Conservation (phyloP, 2,888 invertebrate species). For the Taenaris catops region DNA sequence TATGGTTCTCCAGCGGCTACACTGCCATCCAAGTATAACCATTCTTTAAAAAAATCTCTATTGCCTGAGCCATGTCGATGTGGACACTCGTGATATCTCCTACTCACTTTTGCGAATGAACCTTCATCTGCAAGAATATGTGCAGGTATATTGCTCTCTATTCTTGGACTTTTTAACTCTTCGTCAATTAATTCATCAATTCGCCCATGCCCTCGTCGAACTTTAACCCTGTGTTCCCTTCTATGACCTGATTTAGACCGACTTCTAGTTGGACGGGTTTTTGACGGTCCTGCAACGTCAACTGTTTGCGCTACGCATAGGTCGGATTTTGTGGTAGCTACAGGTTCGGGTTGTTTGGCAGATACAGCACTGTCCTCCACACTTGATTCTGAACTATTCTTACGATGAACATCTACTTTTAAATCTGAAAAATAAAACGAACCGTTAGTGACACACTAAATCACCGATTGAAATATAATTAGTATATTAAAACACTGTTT, state of each 20-base stretch:
- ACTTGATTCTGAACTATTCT: constrained; percentile 93
- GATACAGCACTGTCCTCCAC: constrained; percentile 83
- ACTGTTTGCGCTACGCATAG: constrained; percentile 51
- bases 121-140: constrained; percentile 67
- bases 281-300: constrained; percentile 48
- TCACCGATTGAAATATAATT: not conserved
- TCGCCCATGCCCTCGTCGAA: constrained; percentile 49
- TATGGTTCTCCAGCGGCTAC: constrained; percentile 68
- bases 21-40: constrained; percentile 61
- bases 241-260: constrained; percentile 53
- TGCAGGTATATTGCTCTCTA: constrained; percentile 49
- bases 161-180: constrained; percentile 44
- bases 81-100: constrained; percentile 62
- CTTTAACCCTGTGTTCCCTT: constrained; percentile 47
- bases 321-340: constrained; percentile 57
- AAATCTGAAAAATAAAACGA: constrained; percentile 81
- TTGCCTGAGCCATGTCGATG: constrained; percentile 54
- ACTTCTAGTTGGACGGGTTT: constrained; percentile 48
- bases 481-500: constrained; percentile 18
- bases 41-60: constrained; percentile 68
- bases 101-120: constrained; percentile 65
- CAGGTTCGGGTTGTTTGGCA: constrained; percentile 53
- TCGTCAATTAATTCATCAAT: constrained; percentile 63
- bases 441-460: too few relatives aligned
- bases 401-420: constrained; percentile 95